phyloP scores from a whole-genome alignment of 2,797 vertebrate species.

The Chaenodraco wilsoni region DNA sequence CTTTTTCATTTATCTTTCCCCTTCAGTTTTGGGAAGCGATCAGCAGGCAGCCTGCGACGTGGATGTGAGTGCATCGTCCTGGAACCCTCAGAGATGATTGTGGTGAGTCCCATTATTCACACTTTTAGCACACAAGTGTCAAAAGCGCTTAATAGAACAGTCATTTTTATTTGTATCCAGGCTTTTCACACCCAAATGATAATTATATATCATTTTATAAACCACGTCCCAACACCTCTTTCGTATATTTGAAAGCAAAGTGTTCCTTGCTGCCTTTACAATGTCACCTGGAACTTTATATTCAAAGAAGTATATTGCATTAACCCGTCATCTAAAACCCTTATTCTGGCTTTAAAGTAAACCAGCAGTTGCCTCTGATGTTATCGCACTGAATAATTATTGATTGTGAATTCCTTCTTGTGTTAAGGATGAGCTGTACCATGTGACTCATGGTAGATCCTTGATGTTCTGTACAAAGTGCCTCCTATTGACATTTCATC shows the following conservation, averaged over 20 bases:
- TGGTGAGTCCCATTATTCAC: conserved; percentile 87
- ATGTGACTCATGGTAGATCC: conserved; percentile 1
- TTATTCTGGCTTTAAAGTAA: neutral
- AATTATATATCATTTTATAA: neutral
- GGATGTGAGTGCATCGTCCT: conserved; percentile 99
- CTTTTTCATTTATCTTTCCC: conserved; percentile 1
- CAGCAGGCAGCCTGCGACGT: conserved; percentile 94
- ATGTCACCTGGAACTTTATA: no score
- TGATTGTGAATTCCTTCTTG: neutral
- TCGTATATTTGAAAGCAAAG: neutral
- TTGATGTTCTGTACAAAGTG: conserved; percentile 17
- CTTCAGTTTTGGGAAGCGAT: conserved; percentile 95
- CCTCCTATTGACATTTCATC: conserved; percentile 25
- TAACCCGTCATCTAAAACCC: neutral
- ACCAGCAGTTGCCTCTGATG: neutral
- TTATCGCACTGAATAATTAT: conserved; percentile 1
- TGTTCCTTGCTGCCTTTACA: no score
- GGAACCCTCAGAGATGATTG: conserved; percentile 99
- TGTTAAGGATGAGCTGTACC: neutral
- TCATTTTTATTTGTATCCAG: neutral
- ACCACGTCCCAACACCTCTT: neutral
- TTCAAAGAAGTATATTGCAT: neutral
- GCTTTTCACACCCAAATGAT: neutral
- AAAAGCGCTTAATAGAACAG: neutral
- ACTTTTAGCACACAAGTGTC: conserved; percentile 1